Percentiles rank a stretch among this genome's conserved stretches.
Evolutionary conservation across 2,113 vertebrate genomes (phyloP).

Genomic region (Sinocyclocheilus maitianheensis): DNA sequence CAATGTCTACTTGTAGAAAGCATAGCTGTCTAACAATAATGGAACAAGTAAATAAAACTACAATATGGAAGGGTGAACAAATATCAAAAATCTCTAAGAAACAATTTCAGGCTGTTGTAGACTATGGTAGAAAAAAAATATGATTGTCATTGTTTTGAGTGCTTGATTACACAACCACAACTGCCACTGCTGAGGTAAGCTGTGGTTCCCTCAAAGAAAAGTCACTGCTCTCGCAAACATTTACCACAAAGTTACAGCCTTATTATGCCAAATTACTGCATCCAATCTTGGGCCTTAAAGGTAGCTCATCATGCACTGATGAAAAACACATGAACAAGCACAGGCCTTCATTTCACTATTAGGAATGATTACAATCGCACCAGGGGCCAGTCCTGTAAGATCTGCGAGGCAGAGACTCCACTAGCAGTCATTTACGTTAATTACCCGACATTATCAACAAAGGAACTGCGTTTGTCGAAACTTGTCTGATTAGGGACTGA

Average conservation of each 20-base stretch:
- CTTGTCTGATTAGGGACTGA: constrained; percentile 47
- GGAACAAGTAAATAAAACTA: neutral
- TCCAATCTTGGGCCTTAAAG: constrained; percentile 69
- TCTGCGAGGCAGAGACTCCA: constrained; percentile 22
- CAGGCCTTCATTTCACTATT: constrained; percentile 78
- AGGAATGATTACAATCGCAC: constrained; percentile 75
- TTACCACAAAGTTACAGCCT: constrained; percentile 61
- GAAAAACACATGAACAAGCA: constrained; percentile 73
- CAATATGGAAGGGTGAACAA: neutral
- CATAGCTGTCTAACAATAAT: too few relatives aligned
- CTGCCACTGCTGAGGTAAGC: constrained; percentile 51
- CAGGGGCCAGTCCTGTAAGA: constrained; percentile 72
- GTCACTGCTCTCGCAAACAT: constrained; percentile 52
- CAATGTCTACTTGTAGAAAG: too few relatives aligned
- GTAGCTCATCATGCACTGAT: constrained; percentile 78
- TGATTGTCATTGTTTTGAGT: constrained; percentile 46
- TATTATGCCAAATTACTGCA: constrained; percentile 66
- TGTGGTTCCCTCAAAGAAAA: constrained; percentile 54
- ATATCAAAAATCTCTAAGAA: neutral
- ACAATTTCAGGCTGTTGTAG: constrained; percentile 8
- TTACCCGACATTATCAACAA: constrained; percentile 72
- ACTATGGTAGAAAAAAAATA: constrained; percentile 38
- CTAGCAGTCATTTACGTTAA: constrained; percentile 77
- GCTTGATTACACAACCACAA: constrained; percentile 59
- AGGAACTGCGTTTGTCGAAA: constrained; percentile 46